Conservation (phyloP, 2,113 vertebrate species). For the Tricholaema leucomelas region DNA sequence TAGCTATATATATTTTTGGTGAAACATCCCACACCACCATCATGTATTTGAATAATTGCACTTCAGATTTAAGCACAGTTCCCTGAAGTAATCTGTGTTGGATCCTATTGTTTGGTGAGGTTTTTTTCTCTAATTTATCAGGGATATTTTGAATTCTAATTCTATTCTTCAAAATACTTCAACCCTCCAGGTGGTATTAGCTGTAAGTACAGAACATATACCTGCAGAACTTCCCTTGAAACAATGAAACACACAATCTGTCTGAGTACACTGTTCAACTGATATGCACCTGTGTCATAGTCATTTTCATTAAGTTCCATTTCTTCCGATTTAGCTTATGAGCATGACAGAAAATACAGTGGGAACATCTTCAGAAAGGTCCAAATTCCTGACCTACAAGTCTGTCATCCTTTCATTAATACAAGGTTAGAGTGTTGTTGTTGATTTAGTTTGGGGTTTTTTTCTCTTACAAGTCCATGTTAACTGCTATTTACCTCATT, state of each 20-base stretch:
- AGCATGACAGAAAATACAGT: neutral
- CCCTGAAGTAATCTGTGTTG: neutral
- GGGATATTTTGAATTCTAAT: neutral
- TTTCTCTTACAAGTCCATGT: neutral
- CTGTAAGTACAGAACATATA: neutral
- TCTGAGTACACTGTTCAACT: neutral
- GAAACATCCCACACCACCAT: neutral
- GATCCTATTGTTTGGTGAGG: neutral
- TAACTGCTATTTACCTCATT: neutral
- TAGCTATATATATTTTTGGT: neutral
- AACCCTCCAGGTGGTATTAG: neutral
- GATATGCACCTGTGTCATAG: rapidly evolving
- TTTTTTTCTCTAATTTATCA: neutral
- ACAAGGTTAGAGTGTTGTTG: neutral
- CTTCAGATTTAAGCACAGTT: neutral
- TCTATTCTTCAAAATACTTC: neutral
- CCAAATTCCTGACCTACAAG: neutral
- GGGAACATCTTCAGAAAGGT: neutral
- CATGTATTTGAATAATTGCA: neutral
- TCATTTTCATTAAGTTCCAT: neutral
- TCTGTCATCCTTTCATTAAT: neutral
- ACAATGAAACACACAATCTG: neutral
- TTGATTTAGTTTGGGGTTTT: too few relatives aligned
- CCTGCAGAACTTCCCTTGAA: neutral
- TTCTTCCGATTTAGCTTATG: neutral